Conservation (phyloP, 2,888 invertebrate species). For the Ernsta delagoae region DNA sequence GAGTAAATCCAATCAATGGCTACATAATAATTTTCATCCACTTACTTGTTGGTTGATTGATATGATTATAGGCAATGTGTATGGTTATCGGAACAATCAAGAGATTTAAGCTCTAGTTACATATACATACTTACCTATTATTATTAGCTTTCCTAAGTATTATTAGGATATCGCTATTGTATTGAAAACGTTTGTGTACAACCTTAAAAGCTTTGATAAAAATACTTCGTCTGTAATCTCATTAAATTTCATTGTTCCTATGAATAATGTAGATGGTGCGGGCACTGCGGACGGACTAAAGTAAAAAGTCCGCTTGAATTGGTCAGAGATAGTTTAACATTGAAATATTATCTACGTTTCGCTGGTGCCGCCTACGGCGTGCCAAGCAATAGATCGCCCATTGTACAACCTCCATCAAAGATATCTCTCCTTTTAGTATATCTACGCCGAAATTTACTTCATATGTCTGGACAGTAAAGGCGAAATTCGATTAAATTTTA, state of each 20-base stretch:
- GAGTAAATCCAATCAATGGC: constrained; percentile 2
- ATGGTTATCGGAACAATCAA: neutral
- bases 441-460: constrained; percentile 17
- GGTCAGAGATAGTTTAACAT: constrained; percentile 40
- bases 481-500: constrained; percentile 11
- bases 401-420: constrained; percentile 30
- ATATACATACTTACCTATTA: neutral
- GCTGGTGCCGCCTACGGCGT: constrained; percentile 41
- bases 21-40: constrained; percentile 18
- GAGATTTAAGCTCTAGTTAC: neutral
- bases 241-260: neutral
- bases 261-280: neutral
- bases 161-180: too few species aligned
- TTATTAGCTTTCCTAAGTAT: neutral
- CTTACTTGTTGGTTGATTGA: constrained; percentile 7
- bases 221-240: neutral
- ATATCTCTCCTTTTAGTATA: constrained; percentile 8
- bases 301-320: constrained; percentile 25
- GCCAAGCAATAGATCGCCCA: constrained; percentile 39
- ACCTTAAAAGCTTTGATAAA: neutral
- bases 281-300: neutral
- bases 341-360: constrained; percentile 43
- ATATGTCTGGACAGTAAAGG: constrained; percentile 13
- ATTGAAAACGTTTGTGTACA: neutral
- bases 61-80: neutral